Evolutionary conservation across 2,113 vertebrate species (phyloP), one percentile per base, ranked within the genome.

Genomic region (Tetrao urogallus): DNA sequence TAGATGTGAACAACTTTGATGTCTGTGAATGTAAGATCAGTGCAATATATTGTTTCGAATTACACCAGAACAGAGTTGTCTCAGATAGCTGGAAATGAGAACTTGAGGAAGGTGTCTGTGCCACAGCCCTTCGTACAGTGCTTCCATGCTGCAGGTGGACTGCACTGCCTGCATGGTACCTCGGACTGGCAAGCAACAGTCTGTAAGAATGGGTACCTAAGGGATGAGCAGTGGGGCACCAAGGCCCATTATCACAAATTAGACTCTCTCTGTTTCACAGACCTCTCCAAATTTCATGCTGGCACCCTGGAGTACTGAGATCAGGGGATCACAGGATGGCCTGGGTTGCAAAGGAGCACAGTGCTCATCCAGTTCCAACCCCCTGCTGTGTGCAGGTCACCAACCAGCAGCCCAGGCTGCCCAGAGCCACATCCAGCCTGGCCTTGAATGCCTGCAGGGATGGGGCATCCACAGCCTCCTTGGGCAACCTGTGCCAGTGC

Each of bases 61-160:
- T 6, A 11, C 34, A 1, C 7, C 12, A 47, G n/a, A 22, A 63
- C 34, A 36, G 3, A 18, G 3, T 7, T 56, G 1, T 13, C 5
- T 21, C 9, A 25, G 50, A 3, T 11, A 56, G 43, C 28, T 66
- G 66, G 66, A 24, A 36, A 36, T 4, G 10, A 8, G 75, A 24
- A 2, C 3, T 4, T 38, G 66, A 25, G 70, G 10, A 1, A 19
- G 18, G 3, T 43, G 0, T 34, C 4, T 8, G 66, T 18, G 2
- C 28, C 30, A 13, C 52, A 24, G 17, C 17, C 48, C 20, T 15
- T 9, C 13, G 8, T 3, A 34, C 4, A 2, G 30, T 6, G 30
- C 65, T 56, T 45, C 71, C 38, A 71, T 20, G 43, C 27, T 56
- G 64, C 54, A 34, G 7, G 27, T 32, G 40, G 65, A 18, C 13